These are phyloP conservation scores for Ethmia dodecea DNA, from an alignment of 2,888 invertebrate genomes.

Conservation along the genomic window DNA sequence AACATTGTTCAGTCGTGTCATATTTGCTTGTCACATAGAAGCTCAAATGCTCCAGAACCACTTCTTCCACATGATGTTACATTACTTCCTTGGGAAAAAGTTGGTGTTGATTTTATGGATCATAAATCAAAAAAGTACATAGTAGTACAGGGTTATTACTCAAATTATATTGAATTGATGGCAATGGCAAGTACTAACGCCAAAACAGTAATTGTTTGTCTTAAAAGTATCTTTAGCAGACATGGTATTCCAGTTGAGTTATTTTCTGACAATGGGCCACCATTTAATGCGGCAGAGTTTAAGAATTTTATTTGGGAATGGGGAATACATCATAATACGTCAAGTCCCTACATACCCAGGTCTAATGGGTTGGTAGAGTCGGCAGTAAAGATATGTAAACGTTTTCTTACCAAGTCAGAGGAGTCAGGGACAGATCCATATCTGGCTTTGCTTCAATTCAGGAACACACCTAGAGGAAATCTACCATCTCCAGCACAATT, in stretches of 20 bases:
- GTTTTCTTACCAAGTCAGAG: constrained; percentile 11
- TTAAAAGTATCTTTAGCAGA: too few species aligned
- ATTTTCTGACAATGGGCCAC: too few species aligned
- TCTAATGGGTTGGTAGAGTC: constrained; percentile 20
- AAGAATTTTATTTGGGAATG: constrained; percentile 15
- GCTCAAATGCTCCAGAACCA: constrained; percentile 15
- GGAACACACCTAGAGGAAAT: constrained; percentile 20
- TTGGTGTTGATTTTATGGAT: constrained; percentile 21
- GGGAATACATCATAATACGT: constrained; percentile 15
- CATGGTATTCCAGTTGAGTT: too few species aligned
- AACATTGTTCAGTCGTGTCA: constrained; percentile 16
- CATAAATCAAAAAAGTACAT: constrained; percentile 17
- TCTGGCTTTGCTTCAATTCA: constrained; percentile 18
- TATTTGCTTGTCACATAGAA: constrained; percentile 13
- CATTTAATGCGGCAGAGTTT: too few species aligned
- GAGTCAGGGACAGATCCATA: constrained; percentile 17
- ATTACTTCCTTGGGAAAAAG: constrained; percentile 19
- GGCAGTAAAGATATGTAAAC: too few species aligned
- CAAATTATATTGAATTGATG: constrained; percentile 21
- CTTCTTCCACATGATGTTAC: constrained; percentile 7
- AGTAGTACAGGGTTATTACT: constrained; percentile 20
- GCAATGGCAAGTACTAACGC: constrained; percentile 8
- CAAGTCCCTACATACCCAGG: constrained; percentile 18
- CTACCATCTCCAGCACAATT: constrained; percentile 20
- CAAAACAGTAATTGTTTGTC: constrained; percentile 13